Percentiles rank a stretch among this genome's conserved stretches.
Evolutionary conservation across 1,140 invertebrate genomes (phyloP).

Genomic region (Drosophila subobscura): DNA sequence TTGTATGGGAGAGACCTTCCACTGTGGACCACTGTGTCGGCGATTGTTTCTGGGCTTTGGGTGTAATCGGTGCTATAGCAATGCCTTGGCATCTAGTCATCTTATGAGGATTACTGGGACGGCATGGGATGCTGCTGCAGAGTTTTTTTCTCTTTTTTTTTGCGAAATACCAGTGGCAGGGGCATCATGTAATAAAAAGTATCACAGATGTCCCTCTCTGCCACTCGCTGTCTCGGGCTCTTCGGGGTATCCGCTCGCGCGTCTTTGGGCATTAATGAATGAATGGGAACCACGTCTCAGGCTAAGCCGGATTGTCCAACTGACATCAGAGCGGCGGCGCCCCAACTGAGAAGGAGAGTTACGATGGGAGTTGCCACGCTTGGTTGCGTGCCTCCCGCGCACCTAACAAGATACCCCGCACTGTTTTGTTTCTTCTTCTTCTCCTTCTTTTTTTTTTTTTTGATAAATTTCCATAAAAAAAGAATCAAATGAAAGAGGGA

Average conservation of each 20-base stretch:
- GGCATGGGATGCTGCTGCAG: conserved; percentile 37
- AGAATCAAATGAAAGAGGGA: conserved; percentile 41
- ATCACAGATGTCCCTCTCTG: conserved; percentile 53
- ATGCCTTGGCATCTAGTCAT: conserved; percentile 48
- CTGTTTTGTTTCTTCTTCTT: background rate
- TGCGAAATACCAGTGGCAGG: conserved; percentile 25
- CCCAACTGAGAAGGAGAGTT: background rate
- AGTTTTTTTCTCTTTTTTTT: conserved; percentile 14
- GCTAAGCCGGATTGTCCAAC: conserved; percentile 55
- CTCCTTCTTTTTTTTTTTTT: conserved; percentile 9
- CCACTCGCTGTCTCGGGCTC: conserved; percentile 23
- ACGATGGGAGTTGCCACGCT: conserved; percentile 55
- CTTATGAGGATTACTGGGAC: conserved; percentile 63
- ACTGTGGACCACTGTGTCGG: conserved; percentile 45
- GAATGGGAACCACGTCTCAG: conserved; percentile 54
- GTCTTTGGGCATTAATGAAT: conserved; percentile 68
- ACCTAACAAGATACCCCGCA: conserved; percentile 17
- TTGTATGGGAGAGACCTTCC: background rate
- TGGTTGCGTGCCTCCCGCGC: conserved; percentile 47
- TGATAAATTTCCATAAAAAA: conserved; percentile 76
- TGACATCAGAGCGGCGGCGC: conserved; percentile 45
- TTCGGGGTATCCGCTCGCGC: too few relatives aligned
- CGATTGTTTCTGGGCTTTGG: conserved; percentile 18
- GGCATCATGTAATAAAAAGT: conserved; percentile 73
- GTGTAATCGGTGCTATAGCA: conserved; percentile 51